phyloP scores from a whole-genome alignment of 2,797 vertebrate species.

The Clarias laeviceps region DNA sequence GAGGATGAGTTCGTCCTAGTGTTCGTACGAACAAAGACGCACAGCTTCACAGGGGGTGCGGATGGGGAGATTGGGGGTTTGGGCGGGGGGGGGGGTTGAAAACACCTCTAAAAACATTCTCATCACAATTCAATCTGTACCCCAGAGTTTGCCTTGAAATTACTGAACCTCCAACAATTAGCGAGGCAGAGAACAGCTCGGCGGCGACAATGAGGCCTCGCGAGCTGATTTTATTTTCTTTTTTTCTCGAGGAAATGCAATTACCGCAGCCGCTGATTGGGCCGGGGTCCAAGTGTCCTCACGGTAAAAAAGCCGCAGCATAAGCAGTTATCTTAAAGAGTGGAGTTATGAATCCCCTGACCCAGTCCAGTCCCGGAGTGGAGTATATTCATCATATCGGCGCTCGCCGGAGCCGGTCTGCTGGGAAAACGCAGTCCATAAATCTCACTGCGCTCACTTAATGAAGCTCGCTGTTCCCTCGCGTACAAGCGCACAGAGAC shows the following conservation, averaged over 20 bases:
- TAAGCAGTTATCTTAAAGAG: slow-evolving; percentile 79
- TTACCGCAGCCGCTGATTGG: slow-evolving; percentile 75
- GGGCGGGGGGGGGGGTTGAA: background rate
- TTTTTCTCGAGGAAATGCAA: slow-evolving; percentile 70
- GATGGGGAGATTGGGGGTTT: too few relatives aligned
- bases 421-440: slow-evolving; percentile 76
- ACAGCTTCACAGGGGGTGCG: background rate
- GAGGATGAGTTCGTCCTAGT: slow-evolving; percentile 44
- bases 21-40: slow-evolving; percentile 44
- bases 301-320: slow-evolving; percentile 79
- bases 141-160: slow-evolving; percentile 30
- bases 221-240: slow-evolving; percentile 53
- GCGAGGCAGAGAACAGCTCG: slow-evolving; percentile 7
- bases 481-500: slow-evolving; percentile 60
- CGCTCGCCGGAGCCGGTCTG: slow-evolving; percentile 66
- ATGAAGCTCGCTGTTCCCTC: slow-evolving; percentile 71
- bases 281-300: slow-evolving; percentile 75
- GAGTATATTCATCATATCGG: slow-evolving; percentile 78
- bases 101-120: slow-evolving; percentile 20
- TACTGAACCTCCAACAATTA: slow-evolving; percentile 27
- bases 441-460: slow-evolving; percentile 77
- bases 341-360: slow-evolving; percentile 78
- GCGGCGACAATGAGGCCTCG: slow-evolving; percentile 36
- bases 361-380: slow-evolving; percentile 76
- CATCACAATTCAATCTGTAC: slow-evolving; percentile 23